Evolutionary conservation across 1,140 invertebrate species (phyloP).

Genomic region (Drosophila oshimai): DNA sequence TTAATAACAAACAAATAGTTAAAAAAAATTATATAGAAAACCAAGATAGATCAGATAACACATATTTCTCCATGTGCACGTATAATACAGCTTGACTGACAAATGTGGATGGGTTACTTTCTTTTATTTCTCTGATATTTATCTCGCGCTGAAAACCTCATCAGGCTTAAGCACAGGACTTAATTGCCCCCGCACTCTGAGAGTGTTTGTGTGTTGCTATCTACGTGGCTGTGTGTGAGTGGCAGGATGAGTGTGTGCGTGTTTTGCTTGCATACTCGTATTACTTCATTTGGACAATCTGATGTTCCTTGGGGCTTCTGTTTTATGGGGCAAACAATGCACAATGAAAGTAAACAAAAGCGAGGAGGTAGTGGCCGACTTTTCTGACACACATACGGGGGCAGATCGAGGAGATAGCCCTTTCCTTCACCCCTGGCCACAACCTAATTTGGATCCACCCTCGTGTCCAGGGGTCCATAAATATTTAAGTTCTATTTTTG

Average conservation of each 20-base stretch:
- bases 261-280: slow-evolving; percentile 20
- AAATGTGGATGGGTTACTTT: slow-evolving; percentile 13
- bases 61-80: neutral
- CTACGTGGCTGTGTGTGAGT: neutral
- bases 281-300: slow-evolving; percentile 59
- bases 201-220: neutral
- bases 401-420: neutral
- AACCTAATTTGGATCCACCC: neutral
- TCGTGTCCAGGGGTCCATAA: slow-evolving; percentile 13
- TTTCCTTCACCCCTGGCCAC: neutral
- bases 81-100: neutral
- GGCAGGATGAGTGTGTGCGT: neutral
- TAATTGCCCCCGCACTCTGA: slow-evolving; percentile 58
- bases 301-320: slow-evolving; percentile 16
- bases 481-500: slow-evolving; percentile 44
- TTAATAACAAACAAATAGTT: too few relatives aligned
- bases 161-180: slow-evolving; percentile 69
- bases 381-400: slow-evolving; percentile 13
- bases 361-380: slow-evolving; percentile 3
- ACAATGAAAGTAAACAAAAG: slow-evolving; percentile 27
- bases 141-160: slow-evolving; percentile 74
- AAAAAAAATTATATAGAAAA: neutral
- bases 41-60: too few relatives aligned
- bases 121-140: slow-evolving; percentile 61
- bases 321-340: slow-evolving; percentile 40